phyloP scores from a whole-genome alignment of 2,113 vertebrate species.

The Okapia johnstoni region DNA sequence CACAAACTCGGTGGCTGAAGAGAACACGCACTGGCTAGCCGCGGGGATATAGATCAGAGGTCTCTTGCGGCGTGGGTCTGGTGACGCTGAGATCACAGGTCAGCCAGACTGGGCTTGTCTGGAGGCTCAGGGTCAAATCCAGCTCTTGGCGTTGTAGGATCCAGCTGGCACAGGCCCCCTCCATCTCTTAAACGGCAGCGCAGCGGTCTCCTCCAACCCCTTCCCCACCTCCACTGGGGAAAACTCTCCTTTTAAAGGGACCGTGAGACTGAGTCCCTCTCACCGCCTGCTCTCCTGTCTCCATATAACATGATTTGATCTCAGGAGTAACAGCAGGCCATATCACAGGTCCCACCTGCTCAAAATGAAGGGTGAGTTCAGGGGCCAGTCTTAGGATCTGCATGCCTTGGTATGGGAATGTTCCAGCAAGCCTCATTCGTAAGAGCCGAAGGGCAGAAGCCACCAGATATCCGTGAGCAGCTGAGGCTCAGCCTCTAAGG shows the following conservation, averaged over 20 bases:
- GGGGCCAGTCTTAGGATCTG: not conserved
- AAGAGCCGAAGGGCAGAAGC: not conserved
- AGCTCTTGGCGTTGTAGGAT: fast-evolving
- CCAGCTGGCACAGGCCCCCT: not conserved
- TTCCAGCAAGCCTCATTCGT: not conserved
- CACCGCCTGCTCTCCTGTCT: fast-evolving
- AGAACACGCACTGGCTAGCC: fast-evolving
- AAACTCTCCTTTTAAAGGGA: too few relatives aligned
- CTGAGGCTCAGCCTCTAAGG: fast-evolving
- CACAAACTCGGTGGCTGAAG: not conserved
- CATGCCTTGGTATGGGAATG: fast-evolving
- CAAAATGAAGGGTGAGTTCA: not conserved
- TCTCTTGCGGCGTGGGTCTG: fast-evolving
- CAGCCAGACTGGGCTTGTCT: fast-evolving
- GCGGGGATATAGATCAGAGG: fast-evolving
- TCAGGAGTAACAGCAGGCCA: fast-evolving
- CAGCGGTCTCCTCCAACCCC: fast-evolving
- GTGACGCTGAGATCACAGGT: fast-evolving
- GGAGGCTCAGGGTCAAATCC: not conserved
- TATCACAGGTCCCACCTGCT: not conserved
- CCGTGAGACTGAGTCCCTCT: fast-evolving
- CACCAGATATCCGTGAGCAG: fast-evolving
- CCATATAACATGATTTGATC: fast-evolving
- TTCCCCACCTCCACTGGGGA: fast-evolving
- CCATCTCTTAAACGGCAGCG: fast-evolving